Percentiles rank a stretch among this genome's conserved stretches.
phyloP scores from a whole-genome alignment of 2,113 vertebrate species.

The Antigone vipio region DNA sequence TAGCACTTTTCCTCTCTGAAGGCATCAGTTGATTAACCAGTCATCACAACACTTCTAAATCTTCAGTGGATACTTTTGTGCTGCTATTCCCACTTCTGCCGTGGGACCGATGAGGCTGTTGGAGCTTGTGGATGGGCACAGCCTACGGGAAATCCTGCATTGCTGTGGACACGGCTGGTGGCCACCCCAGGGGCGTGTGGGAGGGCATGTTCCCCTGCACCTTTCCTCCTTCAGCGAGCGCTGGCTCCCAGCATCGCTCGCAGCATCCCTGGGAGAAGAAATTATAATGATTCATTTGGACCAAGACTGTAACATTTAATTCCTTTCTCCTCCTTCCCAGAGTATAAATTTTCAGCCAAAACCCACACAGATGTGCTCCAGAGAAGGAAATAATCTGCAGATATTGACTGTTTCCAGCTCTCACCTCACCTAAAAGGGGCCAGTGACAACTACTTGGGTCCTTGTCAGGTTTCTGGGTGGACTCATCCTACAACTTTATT shows the following conservation, averaged over 20 bases:
- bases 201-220: neutral
- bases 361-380: neutral
- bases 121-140: neutral
- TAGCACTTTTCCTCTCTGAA: neutral
- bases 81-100: neutral
- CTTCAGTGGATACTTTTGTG: neutral
- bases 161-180: neutral
- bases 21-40: neutral
- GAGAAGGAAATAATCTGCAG: neutral
- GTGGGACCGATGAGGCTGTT: neutral
- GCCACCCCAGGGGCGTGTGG: neutral
- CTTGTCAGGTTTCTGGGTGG: neutral
- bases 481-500: neutral
- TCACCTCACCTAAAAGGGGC: neutral
- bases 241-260: neutral
- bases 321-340: neutral
- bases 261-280: neutral
- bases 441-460: neutral
- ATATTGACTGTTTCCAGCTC: neutral
- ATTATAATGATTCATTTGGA: neutral
- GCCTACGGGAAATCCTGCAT: fast-evolving
- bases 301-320: neutral
- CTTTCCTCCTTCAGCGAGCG: neutral
- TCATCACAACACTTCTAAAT: neutral
- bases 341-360: neutral